Conservation (phyloP, 2,113 vertebrate genomes). For the Rhodinocichla rosea region DNA sequence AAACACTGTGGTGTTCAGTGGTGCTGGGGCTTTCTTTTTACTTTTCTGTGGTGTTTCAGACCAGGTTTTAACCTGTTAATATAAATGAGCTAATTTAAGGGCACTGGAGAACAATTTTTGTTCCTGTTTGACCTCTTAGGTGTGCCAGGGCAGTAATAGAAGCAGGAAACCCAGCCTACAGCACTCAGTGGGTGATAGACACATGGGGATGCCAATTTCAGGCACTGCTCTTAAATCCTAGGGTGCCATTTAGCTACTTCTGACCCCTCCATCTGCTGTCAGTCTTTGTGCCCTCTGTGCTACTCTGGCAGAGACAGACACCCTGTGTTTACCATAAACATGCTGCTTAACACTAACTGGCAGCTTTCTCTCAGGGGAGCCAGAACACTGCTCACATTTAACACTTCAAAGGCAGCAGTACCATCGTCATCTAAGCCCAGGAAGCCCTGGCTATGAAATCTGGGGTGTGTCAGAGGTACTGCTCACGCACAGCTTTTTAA, state of each 20-base stretch:
- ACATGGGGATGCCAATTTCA: neutral
- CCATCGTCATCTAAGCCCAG: accelerated
- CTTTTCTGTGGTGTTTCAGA: neutral
- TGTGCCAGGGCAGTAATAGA: neutral
- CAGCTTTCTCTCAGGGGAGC: neutral
- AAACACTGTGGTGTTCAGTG: neutral
- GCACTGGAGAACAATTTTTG: neutral
- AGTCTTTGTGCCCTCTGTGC: neutral
- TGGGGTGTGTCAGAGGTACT: neutral
- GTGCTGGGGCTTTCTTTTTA: neutral
- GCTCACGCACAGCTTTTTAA: neutral
- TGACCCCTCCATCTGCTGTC: neutral
- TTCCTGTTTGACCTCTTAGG: neutral
- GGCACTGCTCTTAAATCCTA: neutral
- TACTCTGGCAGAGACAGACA: neutral
- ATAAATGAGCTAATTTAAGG: neutral
- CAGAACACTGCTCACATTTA: neutral
- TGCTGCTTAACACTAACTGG: neutral
- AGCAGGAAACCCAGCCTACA: neutral
- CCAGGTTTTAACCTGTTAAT: neutral
- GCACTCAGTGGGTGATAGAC: neutral
- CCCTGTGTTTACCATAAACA: neutral
- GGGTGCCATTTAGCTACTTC: neutral
- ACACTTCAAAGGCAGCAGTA: neutral
- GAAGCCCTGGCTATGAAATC: neutral